Evolutionary conservation across 2,888 invertebrate genomes (phyloP).

Genomic region (Cephalotes varians): DNA sequence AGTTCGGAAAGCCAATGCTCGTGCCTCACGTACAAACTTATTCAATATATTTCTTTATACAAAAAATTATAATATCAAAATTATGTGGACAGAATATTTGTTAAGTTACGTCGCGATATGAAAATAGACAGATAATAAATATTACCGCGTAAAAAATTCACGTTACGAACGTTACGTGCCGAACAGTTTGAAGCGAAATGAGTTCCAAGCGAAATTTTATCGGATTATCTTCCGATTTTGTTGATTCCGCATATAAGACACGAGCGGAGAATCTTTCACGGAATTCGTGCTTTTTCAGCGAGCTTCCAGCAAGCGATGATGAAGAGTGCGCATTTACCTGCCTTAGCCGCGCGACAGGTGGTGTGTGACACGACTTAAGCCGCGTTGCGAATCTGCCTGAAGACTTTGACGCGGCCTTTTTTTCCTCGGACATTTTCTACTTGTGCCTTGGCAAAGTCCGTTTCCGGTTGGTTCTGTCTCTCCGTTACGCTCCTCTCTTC

Average conservation of each 20-base stretch:
- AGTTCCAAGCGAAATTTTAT: not conserved
- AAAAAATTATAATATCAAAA: not conserved
- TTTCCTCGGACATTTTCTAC: constrained; percentile 56
- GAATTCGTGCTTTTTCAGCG: constrained; percentile 27
- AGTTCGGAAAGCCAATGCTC: not conserved
- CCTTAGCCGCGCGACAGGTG: constrained; percentile 66
- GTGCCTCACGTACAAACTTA: not conserved
- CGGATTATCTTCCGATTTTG: not conserved
- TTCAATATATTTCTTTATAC: not conserved
- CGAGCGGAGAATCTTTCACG: constrained; percentile 1
- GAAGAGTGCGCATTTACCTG: constrained; percentile 64
- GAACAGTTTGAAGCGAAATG: not conserved
- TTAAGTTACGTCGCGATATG: not conserved
- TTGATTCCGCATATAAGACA: not conserved
- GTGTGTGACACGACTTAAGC: constrained; percentile 56
- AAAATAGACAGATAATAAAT: not conserved
- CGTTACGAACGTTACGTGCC: not conserved
- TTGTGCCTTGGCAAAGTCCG: constrained; percentile 42
- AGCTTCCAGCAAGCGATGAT: constrained; percentile 20
- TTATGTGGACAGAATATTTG: not conserved
- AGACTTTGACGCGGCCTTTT: constrained; percentile 60
- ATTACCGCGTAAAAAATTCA: not conserved
- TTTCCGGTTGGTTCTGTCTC: constrained; percentile 62
- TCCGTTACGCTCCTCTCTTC: constrained; percentile 37
- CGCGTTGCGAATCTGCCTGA: constrained; percentile 70